These are phyloP conservation scores for Cariama cristata DNA, from an alignment of 2,113 vertebrate species.

Conservation along the genomic window DNA sequence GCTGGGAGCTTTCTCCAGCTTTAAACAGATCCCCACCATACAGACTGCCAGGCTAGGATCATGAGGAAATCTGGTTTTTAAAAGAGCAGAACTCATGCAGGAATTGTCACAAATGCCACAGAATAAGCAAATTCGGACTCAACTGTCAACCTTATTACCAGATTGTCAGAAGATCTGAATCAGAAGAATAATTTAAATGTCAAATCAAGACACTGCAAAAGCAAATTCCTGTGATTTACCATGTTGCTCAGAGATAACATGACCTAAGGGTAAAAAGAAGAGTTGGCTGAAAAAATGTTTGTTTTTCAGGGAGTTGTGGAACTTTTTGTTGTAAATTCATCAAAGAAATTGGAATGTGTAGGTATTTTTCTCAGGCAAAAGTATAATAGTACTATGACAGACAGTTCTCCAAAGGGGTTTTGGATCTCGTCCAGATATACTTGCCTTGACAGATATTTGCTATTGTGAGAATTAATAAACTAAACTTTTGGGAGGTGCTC, in stretches of 20 bases:
- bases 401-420: not conserved
- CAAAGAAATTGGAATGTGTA: not conserved
- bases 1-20: not conserved
- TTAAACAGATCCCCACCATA: not conserved
- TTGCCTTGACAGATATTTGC: not conserved
- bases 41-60: not conserved
- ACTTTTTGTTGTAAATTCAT: not conserved
- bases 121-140: conserved; percentile 52
- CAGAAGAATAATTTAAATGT: conserved; percentile 65
- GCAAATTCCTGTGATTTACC: conserved; percentile 19
- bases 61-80: conserved; percentile 29
- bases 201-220: conserved; percentile 49
- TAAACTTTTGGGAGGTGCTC: not conserved
- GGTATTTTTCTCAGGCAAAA: not conserved
- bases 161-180: conserved; percentile 61
- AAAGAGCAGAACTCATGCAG: conserved; percentile 22
- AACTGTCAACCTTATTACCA: conserved; percentile 45
- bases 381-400: not conserved
- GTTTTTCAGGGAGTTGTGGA: not conserved
- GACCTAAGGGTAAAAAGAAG: conserved; percentile 34
- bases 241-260: not conserved
- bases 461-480: not conserved
- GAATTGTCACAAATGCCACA: conserved; percentile 52
- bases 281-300: not conserved
- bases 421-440: not conserved